Evolutionary conservation across 2,888 invertebrate genomes (phyloP), one percentile per base, ranked within the genome.

Genomic region (Neoaliturus tenellus): DNA sequence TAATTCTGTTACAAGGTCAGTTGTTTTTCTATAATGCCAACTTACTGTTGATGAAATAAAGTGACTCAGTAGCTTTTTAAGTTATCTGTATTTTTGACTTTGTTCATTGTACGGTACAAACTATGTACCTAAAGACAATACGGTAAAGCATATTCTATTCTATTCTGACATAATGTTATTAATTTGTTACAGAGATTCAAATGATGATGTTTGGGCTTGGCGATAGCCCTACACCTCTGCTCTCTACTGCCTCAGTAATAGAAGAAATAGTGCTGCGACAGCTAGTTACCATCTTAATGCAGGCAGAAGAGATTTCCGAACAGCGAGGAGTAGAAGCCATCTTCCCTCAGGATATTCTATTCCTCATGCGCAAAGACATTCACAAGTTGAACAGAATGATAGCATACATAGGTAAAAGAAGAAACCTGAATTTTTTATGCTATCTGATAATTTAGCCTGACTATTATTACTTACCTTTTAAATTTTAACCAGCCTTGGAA

Each of bases 201-300:
- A 93, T 94, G 88, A 97, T 97, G 94, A 96, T 97, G 98, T 96
- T 97, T 88, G 98, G 97, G n/a, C 97, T 98, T 89, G 98, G 98
- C 0, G 98, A 98, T 89, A 95, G 95, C 88, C 94, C 95, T 25
- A 94, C 94, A 85, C 98, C 98, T 0, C 93, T 96, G 58, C 92
- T 94, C 0, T 96, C 96, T 67, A 96, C 98, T 0, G 97, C 98
- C 0, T 93, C 94, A 82, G 91, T 98, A 73, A 95, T 98, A 0
- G 98, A 98, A 91, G 95, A 94, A 86, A 95, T 98, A 83, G 94
- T 97, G 0, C 92, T 96, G 81, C 95, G 96, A 87, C 98, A 98
- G 90, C 92, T 98, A 87, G 93, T 94, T 85, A 92, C 93, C 0
- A 94, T 98, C 89, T 91, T 97, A n/a, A 93, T 93, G 87, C 95